Conservation (phyloP, 2,797 vertebrate species). For the Pseudocheirus occidentalis region DNA sequence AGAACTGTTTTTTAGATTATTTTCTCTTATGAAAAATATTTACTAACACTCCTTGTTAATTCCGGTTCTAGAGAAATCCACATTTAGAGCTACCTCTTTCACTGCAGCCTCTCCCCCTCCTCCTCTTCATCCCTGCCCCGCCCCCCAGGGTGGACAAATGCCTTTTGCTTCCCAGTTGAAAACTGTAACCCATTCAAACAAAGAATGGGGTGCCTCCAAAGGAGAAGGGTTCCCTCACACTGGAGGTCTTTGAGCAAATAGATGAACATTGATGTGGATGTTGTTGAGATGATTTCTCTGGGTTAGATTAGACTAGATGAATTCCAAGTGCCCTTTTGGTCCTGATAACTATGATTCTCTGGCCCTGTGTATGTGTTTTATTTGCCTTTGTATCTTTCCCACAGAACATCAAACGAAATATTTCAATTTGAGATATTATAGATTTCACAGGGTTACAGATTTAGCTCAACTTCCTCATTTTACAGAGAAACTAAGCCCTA, state of each 20-base stretch:
- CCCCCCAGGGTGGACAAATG: neutral
- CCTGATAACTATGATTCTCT: neutral
- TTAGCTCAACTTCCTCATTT: neutral
- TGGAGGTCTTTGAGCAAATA: neutral
- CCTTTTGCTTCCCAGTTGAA: neutral
- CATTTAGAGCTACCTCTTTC: neutral
- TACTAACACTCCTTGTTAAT: neutral
- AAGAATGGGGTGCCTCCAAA: neutral
- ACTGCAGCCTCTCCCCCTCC: neutral
- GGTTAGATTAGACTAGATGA: neutral
- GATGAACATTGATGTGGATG: neutral
- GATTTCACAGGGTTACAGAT: neutral
- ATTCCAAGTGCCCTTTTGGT: neutral
- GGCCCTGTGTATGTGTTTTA: neutral
- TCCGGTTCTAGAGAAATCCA: neutral
- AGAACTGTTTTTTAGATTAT: neutral
- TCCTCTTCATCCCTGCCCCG: too few species aligned
- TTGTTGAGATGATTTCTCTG: neutral
- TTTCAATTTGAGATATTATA: neutral
- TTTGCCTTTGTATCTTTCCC: neutral
- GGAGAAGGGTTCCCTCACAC: neutral
- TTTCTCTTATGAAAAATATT: neutral
- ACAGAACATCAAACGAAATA: neutral
- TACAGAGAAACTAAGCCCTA: neutral
- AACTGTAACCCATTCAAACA: neutral